These are phyloP conservation scores for Uloborus diversus DNA, from an alignment of 1,140 invertebrate genomes.

Conservation along the genomic window DNA sequence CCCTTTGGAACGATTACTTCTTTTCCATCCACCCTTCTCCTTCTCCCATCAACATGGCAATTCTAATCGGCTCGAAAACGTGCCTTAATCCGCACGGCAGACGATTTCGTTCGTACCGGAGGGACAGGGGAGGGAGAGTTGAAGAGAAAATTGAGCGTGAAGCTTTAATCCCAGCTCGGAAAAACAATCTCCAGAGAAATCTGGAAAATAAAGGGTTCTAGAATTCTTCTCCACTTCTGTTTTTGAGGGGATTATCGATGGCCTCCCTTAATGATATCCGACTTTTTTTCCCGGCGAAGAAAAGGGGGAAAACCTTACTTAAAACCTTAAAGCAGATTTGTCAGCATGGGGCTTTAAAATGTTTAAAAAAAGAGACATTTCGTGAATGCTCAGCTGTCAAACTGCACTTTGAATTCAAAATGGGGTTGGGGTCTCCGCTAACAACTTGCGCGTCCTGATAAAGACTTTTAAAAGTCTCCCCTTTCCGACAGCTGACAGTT, in stretches of 20 bases:
- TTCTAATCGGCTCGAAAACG: slow-evolving; percentile 32
- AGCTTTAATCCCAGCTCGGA: slow-evolving; percentile 25
- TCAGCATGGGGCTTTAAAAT: no score
- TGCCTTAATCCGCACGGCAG: slow-evolving; percentile 17
- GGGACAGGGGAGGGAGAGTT: not conserved
- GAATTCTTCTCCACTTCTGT: not conserved
- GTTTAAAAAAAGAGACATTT: no score
- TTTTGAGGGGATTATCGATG: not conserved
- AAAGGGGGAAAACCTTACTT: no score
- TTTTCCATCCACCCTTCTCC: not conserved
- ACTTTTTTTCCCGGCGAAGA: not conserved
- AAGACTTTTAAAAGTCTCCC: no score
- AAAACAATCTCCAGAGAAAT: slow-evolving; percentile 39
- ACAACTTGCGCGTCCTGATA: no score
- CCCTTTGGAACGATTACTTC: not conserved
- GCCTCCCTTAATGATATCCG: not conserved
- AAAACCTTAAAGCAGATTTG: no score
- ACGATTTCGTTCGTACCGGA: not conserved
- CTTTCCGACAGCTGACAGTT: no score
- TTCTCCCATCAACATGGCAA: not conserved
- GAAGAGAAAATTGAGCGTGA: slow-evolving; percentile 27
- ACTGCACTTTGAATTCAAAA: no score
- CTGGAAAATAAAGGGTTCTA: slow-evolving; percentile 8
- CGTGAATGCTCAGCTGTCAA: no score
- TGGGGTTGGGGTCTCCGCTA: no score